These are phyloP conservation scores for Ooceraea biroi DNA, from an alignment of 1,140 invertebrate genomes.

Conservation along the genomic window DNA sequence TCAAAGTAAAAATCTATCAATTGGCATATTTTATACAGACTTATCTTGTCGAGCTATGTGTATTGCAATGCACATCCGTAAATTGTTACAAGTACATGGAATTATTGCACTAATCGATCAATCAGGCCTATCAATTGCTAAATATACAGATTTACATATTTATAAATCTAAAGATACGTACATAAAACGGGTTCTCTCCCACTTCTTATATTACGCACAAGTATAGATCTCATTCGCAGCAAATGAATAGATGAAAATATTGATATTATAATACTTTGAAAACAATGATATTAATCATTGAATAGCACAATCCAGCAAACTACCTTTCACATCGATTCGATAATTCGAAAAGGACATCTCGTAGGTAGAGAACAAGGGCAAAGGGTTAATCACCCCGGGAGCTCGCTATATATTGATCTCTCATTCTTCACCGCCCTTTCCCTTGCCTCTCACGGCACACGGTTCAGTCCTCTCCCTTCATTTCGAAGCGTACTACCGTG, in stretches of 20 bases:
- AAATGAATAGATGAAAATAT: background rate
- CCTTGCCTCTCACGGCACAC: constrained; percentile 28
- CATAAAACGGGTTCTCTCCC: background rate
- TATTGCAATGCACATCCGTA: background rate
- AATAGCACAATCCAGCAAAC: no score
- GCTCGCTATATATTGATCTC: constrained; percentile 55
- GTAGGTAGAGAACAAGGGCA: background rate
- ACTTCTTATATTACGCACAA: background rate
- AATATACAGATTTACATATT: background rate
- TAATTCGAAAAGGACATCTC: no score
- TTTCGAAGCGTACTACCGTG: constrained; percentile 19
- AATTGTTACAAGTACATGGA: background rate
- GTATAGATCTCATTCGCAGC: background rate
- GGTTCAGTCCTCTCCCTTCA: constrained; percentile 39
- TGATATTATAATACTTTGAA: no score
- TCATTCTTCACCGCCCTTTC: constrained; percentile 53
- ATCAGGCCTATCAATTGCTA: background rate
- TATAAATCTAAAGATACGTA: background rate
- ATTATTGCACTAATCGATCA: background rate
- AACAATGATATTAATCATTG: no score
- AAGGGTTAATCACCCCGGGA: constrained; percentile 54
- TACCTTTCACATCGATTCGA: no score
- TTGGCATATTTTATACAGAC: background rate
- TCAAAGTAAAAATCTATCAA: background rate
- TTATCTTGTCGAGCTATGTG: background rate